Percentiles rank a stretch among this genome's conserved stretches.
phyloP scores from a whole-genome alignment of 2,113 vertebrate species.

The Cricetomys ansorgei region DNA sequence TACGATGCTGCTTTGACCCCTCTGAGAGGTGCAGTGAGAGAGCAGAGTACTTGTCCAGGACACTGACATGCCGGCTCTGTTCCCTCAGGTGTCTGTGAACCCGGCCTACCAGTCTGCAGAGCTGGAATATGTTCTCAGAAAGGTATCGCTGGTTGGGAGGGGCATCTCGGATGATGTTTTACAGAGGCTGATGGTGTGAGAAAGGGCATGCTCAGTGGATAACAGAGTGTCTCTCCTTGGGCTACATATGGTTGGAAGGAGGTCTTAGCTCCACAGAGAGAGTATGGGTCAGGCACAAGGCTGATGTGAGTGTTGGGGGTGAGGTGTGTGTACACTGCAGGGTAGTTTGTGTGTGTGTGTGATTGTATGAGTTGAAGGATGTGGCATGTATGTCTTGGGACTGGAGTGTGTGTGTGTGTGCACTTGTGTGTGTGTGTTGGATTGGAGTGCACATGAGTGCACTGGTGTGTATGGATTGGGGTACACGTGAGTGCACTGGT shows the following conservation, averaged over 20 bases:
- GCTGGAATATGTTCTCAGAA: slow-evolving; percentile 90
- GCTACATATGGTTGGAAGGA: not conserved
- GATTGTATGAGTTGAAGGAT: not conserved
- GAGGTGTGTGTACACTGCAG: not conserved
- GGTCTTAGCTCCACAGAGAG: not conserved
- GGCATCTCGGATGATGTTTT: not conserved
- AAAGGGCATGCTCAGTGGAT: not conserved
- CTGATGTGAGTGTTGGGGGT: not conserved
- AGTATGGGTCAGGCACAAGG: not conserved
- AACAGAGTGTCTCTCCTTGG: not conserved
- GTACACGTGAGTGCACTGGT: too few species aligned
- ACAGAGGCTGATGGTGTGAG: not conserved
- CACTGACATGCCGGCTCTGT: not conserved
- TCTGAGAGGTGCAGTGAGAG: not conserved
- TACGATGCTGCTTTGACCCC: not conserved
- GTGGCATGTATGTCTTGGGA: not conserved
- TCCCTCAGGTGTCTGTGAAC: slow-evolving; percentile 93
- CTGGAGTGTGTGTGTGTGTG: not conserved
- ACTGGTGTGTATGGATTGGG: not conserved
- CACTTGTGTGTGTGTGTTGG: not conserved
- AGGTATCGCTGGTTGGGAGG: slow-evolving; percentile 84
- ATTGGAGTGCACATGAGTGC: not conserved
- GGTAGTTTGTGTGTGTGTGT: not conserved
- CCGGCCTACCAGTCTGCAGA: slow-evolving; percentile 94
- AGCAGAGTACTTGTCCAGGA: not conserved